Base-by-base conservation (phyloP, 1,140 invertebrate genomes). In the Brachionus rotundiformis region DNA sequence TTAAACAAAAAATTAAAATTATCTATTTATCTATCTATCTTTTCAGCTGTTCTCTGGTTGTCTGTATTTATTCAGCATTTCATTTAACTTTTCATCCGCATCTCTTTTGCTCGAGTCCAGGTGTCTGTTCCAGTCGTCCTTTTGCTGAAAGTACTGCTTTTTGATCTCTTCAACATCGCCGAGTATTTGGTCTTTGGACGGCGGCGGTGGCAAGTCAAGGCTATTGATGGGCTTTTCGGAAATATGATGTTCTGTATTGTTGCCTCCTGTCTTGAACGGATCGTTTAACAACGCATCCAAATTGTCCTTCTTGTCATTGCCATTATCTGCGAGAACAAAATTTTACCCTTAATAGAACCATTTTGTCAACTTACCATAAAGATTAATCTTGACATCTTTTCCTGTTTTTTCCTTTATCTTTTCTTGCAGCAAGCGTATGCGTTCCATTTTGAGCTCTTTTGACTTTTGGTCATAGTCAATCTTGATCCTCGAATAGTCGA, bases 341-440 rank as follows among this genome's bases (percentile, higher is more conserved):
- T 4, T n/a, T n/a, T n/a, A n/a, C n/a, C n/a, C n/a, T n/a, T n/a
- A n/a, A n/a, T n/a, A n/a, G n/a, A n/a, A n/a, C n/a, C n/a, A n/a
- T n/a, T n/a, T n/a, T n/a, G n/a, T n/a, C n/a, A 79, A 59, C 16
- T 79, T 59, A 79, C 76, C 76, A 23, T 36, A 79, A 19, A 79
- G 7, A 54, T 79, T 79, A 8, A 79, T 63, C 3, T 54, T 79
- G 31, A 79, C 49, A 31, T 79, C 47, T 63, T 59, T 54, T 1
- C 76, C 76, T 25, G 76, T 79, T 41, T 79, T 79, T 54, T 54
- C 76, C 13, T 79, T 79, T 29, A 79, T 79, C n/a, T 79, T 79
- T 59, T 79, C 76, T 13, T 79, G 76, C 25, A 79, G 31, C 3
- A 79, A 41, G 13, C 76, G 44, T 13, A 79, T 19, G 16, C 76